Evolutionary conservation across 37 sponge, comb jelly and placozoan species (phyloP).

Genomic region (Dysidea cf. avara): DNA sequence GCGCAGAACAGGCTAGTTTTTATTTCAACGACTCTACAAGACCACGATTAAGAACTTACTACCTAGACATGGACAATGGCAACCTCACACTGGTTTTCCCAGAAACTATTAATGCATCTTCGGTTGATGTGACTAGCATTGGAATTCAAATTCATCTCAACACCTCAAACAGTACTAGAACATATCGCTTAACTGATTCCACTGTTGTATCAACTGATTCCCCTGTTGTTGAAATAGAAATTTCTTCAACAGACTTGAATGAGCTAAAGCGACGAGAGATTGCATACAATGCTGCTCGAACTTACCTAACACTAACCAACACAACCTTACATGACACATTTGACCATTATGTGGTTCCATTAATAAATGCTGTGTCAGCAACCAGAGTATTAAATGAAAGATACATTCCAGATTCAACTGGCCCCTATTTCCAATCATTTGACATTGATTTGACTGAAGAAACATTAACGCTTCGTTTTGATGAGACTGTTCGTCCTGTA

Average conservation of each 20-base stretch:
- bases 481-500: slow-evolving; percentile 66
- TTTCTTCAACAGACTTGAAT: slow-evolving; percentile 71
- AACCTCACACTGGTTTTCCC: slow-evolving; percentile 66
- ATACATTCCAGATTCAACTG: slow-evolving; percentile 54
- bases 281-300: slow-evolving; percentile 38
- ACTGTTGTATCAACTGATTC: slow-evolving; percentile 49
- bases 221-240: slow-evolving; percentile 38
- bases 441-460: slow-evolving; percentile 72
- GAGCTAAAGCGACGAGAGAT: slow-evolving; percentile 68
- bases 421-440: slow-evolving; percentile 59
- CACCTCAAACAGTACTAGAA: slow-evolving; percentile 30
- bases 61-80: slow-evolving; percentile 76
- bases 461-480: slow-evolving; percentile 61
- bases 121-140: slow-evolving; percentile 41
- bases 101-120: slow-evolving; percentile 77
- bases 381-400: slow-evolving; percentile 18
- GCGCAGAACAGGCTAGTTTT: slow-evolving; percentile 27
- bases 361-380: slow-evolving; percentile 53
- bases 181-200: slow-evolving; percentile 30
- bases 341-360: slow-evolving; percentile 45
- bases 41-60: slow-evolving; percentile 53
- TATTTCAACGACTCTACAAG: slow-evolving; percentile 56
- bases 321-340: slow-evolving; percentile 48
- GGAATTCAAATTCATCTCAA: slow-evolving; percentile 61
- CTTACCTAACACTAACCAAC: slow-evolving; percentile 44